These are phyloP conservation scores for Ailuropoda melanoleuca DNA, from an alignment of 2,113 vertebrate genomes.

Conservation along the genomic window DNA sequence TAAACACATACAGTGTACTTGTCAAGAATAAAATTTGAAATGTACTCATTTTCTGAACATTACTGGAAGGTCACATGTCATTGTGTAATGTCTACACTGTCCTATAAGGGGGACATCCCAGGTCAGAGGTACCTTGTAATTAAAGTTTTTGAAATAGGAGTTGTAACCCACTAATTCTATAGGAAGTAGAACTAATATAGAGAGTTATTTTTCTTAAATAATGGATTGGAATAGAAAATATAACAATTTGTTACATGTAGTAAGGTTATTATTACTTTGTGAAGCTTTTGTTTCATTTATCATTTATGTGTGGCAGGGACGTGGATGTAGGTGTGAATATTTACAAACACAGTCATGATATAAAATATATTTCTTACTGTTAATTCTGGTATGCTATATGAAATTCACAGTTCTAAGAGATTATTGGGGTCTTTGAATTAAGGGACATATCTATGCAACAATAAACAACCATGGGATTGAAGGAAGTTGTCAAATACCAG, in stretches of 20 bases:
- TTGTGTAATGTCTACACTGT: background rate
- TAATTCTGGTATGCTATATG: background rate
- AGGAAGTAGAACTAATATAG: background rate
- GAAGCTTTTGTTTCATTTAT: background rate
- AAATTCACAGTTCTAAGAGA: background rate
- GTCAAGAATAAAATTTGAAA: background rate
- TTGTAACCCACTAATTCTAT: background rate
- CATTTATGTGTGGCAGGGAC: background rate
- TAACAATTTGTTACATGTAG: background rate
- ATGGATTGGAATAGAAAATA: background rate
- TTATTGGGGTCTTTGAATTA: slow-evolving; percentile 5
- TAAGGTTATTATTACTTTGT: background rate
- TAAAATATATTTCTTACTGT: background rate
- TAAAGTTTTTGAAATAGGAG: background rate
- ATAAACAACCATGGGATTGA: background rate
- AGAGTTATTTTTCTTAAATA: background rate
- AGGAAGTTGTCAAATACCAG: background rate
- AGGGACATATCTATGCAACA: background rate
- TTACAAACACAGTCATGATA: background rate
- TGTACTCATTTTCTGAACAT: background rate
- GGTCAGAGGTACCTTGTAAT: background rate
- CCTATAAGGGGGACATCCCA: background rate
- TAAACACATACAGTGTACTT: background rate
- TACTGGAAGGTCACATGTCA: background rate
- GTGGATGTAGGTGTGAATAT: background rate